Evolutionary conservation across 2,113 vertebrate genomes (phyloP), one percentile per base, ranked within the genome.

Genomic region (Phoxinus phoxinus): DNA sequence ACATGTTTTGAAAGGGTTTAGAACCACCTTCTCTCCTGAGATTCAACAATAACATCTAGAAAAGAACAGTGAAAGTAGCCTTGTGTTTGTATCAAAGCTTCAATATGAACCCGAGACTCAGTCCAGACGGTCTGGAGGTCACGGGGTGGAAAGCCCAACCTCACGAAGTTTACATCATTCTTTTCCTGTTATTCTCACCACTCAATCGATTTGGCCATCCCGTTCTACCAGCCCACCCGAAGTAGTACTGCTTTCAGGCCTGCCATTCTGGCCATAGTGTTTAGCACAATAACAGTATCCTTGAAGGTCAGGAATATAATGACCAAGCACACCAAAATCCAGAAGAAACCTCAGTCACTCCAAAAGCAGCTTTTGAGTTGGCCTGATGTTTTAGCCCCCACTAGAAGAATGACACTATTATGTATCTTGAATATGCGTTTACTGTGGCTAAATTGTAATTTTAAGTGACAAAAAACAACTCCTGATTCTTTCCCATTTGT

Each of bases 181-280:
- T 79, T 71, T 88, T 88, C 87, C 87, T 88, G 87, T 84, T 88
- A 81, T 86, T 84, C 59, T 32, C 61, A 65, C 76, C 53, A 79
- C 30, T 77, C 25, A 25, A 44, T 61, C 19, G 6, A n/a, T 80
- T 80, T 15, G 32, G 37, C 37, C 58, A 27, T 2, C 35, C 13
- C 4, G n/a, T 69, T 81, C 79, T 48, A 17, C 6, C 61, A 23
- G 10, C 44, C 1, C 15, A 81, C 61, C 67, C 44, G 79, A 81
- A 81, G 79, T 51, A 23, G 9, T 32, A 23, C 27, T 65, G 32
- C 53, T 53, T 76, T 76, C n/a, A 77, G 48, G n/a, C 21, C 13
- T 80, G 3, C n/a, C 6, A 0, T 63, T 37, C 59, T 30, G 56
- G 32, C 21, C 53, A 59, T 11, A 63, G 56, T 41, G 6, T 41